Conservation (phyloP, 2,797 vertebrate genomes). For the Astyanax mexicanus region DNA sequence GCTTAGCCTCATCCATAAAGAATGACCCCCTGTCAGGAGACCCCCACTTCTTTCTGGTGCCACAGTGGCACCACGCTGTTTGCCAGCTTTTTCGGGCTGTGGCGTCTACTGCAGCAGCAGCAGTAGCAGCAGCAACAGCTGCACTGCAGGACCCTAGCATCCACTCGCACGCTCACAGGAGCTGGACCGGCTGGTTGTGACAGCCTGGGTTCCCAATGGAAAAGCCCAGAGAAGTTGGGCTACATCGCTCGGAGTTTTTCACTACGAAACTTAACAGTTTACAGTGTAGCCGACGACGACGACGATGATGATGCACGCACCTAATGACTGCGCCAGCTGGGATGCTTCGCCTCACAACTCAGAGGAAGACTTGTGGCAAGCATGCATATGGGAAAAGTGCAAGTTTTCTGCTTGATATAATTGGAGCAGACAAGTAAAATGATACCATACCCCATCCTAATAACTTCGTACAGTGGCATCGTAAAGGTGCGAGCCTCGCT, state of each 20-base stretch:
- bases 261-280: neutral
- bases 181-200: constrained; percentile 30
- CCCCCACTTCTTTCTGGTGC: constrained; percentile 22
- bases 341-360: constrained; percentile 25
- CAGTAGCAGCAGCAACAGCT: constrained; percentile 74
- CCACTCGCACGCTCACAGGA: constrained; percentile 24
- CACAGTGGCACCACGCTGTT: constrained; percentile 33
- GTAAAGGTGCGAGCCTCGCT: constrained; percentile 1
- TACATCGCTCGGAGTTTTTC: neutral
- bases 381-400: too few species aligned
- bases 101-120: constrained; percentile 59
- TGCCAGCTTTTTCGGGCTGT: constrained; percentile 43
- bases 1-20: constrained; percentile 58
- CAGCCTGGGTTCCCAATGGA: constrained; percentile 26
- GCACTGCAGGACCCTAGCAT: constrained; percentile 73
- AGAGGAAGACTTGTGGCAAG: neutral
- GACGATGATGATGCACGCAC: too few species aligned
- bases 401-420: too few species aligned
- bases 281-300: too few species aligned
- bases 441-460: neutral
- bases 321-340: neutral
- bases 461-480: neutral
- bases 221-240: neutral
- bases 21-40: constrained; percentile 34
- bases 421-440: neutral